Evolutionary conservation across 2,113 vertebrate species (phyloP).

Genomic region (Limnothrissa miodon): DNA sequence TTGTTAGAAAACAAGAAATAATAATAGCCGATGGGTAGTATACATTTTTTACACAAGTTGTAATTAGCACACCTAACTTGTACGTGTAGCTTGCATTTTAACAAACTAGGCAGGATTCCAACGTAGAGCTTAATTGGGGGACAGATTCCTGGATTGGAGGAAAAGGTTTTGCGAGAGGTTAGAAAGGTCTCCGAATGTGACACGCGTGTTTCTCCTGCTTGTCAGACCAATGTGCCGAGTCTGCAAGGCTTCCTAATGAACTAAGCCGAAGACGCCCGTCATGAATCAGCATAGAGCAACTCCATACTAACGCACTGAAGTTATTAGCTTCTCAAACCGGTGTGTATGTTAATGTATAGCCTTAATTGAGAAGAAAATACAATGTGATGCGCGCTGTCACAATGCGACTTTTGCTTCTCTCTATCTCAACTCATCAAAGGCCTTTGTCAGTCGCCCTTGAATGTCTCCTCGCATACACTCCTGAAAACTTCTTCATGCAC

Average conservation of each 20-base stretch:
- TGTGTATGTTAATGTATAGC: slow-evolving; percentile 6
- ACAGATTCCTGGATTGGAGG: slow-evolving; percentile 56
- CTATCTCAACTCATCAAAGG: not conserved
- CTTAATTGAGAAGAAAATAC: not conserved
- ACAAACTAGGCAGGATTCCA: slow-evolving; percentile 50
- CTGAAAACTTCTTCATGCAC: not conserved
- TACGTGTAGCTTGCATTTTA: slow-evolving; percentile 34
- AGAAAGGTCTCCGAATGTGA: slow-evolving; percentile 64
- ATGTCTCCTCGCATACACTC: not conserved
- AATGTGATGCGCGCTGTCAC: not conserved
- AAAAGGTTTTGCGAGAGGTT: slow-evolving; percentile 66
- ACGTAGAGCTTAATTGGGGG: slow-evolving; percentile 68
- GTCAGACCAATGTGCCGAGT: slow-evolving; percentile 67
- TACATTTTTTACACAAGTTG: slow-evolving; percentile 39
- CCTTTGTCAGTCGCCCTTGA: not conserved
- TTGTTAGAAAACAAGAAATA: not conserved
- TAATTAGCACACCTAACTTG: slow-evolving; percentile 56
- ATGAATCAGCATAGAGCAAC: slow-evolving; percentile 63
- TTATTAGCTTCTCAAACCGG: slow-evolving; percentile 29
- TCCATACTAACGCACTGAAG: not conserved
- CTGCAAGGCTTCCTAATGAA: slow-evolving; percentile 70
- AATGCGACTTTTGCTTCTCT: not conserved
- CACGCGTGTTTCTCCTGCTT: slow-evolving; percentile 61
- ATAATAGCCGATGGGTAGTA: not conserved
- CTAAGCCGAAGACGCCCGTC: slow-evolving; percentile 41